These are phyloP conservation scores for Enteromius unitaeniatus DNA, from an alignment of 2,797 vertebrate genomes.

Conservation along the genomic window DNA sequence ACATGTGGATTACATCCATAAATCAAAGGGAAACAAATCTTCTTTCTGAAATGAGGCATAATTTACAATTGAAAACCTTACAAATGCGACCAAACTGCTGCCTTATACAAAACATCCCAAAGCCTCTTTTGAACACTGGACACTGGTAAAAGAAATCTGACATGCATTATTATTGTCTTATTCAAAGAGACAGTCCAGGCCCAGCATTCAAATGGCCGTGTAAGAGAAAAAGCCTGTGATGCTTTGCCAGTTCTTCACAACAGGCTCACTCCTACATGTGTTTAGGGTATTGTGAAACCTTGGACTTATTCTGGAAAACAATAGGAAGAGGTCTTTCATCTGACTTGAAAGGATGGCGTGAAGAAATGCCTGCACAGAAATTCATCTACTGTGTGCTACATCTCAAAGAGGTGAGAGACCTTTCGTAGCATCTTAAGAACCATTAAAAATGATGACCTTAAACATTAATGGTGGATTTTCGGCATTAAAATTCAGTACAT, in stretches of 20 bases:
- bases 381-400: slow-evolving; percentile 37
- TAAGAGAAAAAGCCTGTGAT: slow-evolving; percentile 61
- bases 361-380: slow-evolving; percentile 21
- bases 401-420: background rate
- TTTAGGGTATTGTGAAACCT: slow-evolving; percentile 67
- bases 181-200: slow-evolving; percentile 73
- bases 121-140: slow-evolving; percentile 67
- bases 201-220: slow-evolving; percentile 54
- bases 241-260: slow-evolving; percentile 65
- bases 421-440: slow-evolving; percentile 5
- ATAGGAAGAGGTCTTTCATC: slow-evolving; percentile 63
- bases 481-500: background rate
- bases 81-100: slow-evolving; percentile 61
- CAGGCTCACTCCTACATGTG: slow-evolving; percentile 59
- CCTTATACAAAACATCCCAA: slow-evolving; percentile 62
- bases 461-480: background rate
- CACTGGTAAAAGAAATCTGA: slow-evolving; percentile 70
- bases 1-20: slow-evolving; percentile 64
- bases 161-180: slow-evolving; percentile 70
- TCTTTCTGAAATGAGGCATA: slow-evolving; percentile 56
- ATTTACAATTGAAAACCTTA: slow-evolving; percentile 56
- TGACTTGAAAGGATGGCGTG: slow-evolving; percentile 47
- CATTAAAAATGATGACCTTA: background rate
- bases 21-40: slow-evolving; percentile 61
- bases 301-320: slow-evolving; percentile 60